Evolutionary conservation across 23 tunicate species (phyloP).

Genomic region (Clavelina lepadiformis): DNA sequence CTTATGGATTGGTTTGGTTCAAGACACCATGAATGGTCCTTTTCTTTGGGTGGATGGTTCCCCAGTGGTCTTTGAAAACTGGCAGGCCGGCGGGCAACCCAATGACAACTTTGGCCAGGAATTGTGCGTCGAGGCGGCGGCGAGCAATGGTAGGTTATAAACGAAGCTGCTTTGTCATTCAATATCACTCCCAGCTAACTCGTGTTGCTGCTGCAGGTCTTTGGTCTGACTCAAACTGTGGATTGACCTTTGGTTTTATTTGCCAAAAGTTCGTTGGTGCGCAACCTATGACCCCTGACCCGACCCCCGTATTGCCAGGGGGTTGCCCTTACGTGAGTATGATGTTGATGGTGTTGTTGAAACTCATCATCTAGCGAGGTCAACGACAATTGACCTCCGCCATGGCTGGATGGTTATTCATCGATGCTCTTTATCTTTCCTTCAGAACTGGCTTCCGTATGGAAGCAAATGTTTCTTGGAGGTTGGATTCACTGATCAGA

Average conservation of each 20-base stretch:
- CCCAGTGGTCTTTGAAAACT: slow-evolving; percentile 42
- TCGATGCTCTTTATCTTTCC: no score
- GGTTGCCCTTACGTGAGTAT: slow-evolving; percentile 64
- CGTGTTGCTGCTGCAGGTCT: slow-evolving; percentile 28
- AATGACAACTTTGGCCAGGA: slow-evolving; percentile 66
- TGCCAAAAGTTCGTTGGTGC: slow-evolving; percentile 63
- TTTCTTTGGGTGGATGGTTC: slow-evolving; percentile 80
- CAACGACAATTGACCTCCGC: no score
- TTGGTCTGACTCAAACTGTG: slow-evolving; percentile 77
- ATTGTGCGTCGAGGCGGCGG: slow-evolving; percentile 54
- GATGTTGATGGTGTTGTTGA: neutral
- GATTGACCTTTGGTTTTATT: slow-evolving; percentile 42
- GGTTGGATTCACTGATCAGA: slow-evolving; percentile 57
- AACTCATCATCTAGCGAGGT: no score
- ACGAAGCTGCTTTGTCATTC: neutral
- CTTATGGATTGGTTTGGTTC: slow-evolving; percentile 80
- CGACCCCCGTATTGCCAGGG: slow-evolving; percentile 63
- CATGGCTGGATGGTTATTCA: no score
- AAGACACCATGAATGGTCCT: slow-evolving; percentile 62
- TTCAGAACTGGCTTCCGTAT: slow-evolving; percentile 55
- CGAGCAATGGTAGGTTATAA: slow-evolving; percentile 34
- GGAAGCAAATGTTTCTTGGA: slow-evolving; percentile 74
- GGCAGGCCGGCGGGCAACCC: slow-evolving; percentile 70
- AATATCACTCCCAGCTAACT: neutral
- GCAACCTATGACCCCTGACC: slow-evolving; percentile 39